Percentiles rank a stretch among this genome's conserved stretches.
Conservation (phyloP, 2,113 vertebrate species). For the Pongo abelii region DNA sequence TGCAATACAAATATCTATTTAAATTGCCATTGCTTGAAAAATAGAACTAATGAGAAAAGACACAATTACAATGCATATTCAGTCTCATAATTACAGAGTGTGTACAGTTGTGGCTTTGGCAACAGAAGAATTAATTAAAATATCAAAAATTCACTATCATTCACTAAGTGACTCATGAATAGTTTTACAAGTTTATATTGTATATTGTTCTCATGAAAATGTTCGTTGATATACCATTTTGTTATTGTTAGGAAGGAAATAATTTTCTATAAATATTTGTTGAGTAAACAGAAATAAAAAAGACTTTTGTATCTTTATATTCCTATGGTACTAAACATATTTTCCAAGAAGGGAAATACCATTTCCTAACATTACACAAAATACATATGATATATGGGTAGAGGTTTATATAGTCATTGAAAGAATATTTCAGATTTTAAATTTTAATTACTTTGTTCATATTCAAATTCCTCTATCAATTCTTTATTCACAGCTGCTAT, state of each 20-base stretch:
- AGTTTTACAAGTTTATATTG: not conserved
- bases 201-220: not conserved
- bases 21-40: constrained; percentile 5
- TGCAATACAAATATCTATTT: not conserved
- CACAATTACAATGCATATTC: not conserved
- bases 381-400: not conserved
- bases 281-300: not conserved
- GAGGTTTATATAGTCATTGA: not conserved
- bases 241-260: not conserved
- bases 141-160: not conserved
- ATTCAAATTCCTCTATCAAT: not conserved
- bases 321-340: not conserved
- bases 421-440: not conserved
- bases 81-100: not conserved
- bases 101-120: not conserved
- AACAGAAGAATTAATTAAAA: not conserved
- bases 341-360: not conserved
- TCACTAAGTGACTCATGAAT: not conserved
- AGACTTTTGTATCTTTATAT: not conserved
- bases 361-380: not conserved
- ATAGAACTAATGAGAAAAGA: not conserved
- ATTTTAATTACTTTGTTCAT: not conserved
- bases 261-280: not conserved
- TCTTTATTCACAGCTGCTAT: not conserved
- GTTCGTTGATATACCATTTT: not conserved